Percentiles rank a stretch among this genome's conserved stretches.
These are phyloP conservation scores for Chrysotoxum bicinctum DNA, from an alignment of 2,888 invertebrate species.

Conservation along the genomic window DNA sequence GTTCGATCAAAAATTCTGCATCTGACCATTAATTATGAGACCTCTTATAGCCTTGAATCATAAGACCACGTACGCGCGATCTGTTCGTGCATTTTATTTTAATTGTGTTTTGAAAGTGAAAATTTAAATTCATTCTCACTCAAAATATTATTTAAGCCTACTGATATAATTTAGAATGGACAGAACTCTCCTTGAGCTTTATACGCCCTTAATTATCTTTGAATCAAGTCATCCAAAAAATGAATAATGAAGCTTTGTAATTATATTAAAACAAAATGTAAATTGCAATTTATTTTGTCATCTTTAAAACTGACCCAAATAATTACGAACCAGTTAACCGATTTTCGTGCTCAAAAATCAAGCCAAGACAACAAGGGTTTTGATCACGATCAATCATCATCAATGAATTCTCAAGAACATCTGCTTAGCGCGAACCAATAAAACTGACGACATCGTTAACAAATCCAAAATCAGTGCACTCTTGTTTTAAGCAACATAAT, in stretches of 20 bases:
- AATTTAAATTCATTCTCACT: too few species aligned
- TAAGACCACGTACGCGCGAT: too few species aligned
- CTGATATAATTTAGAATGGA: too few species aligned
- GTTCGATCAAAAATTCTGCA: too few species aligned
- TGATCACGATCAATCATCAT: constrained; percentile 3
- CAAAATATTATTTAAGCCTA: too few species aligned
- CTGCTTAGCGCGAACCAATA: background rate
- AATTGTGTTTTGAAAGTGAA: too few species aligned
- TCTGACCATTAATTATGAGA: too few species aligned
- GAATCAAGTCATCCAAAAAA: background rate
- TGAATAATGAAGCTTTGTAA: background rate
- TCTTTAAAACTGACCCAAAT: background rate
- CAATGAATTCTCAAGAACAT: background rate
- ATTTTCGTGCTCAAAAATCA: background rate
- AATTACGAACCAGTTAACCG: background rate
- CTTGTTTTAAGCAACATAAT: background rate
- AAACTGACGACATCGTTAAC: background rate
- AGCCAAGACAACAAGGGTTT: background rate
- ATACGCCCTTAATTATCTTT: background rate
- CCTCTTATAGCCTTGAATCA: too few species aligned
- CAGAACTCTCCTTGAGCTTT: background rate
- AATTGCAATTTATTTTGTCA: background rate
- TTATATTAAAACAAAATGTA: background rate
- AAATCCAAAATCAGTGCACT: background rate
- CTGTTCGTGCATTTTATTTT: too few species aligned